A percentile compares a stretch with the other conserved stretches of the same genome.
phyloP scores from a whole-genome alignment of 2,888 invertebrate species.

The Muscina levida region DNA sequence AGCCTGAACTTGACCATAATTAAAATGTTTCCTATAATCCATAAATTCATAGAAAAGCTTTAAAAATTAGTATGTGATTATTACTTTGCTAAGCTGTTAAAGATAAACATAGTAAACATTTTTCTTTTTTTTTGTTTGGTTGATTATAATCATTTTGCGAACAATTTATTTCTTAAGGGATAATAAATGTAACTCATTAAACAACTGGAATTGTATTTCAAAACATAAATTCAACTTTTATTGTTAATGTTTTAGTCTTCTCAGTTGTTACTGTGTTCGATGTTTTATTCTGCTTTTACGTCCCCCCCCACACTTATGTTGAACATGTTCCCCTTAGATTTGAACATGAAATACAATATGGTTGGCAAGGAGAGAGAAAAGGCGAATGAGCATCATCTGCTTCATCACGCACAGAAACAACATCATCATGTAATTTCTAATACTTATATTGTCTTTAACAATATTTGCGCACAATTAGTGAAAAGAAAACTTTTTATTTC shows the following conservation, averaged over 20 bases:
- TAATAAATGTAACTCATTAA: conserved; percentile 58
- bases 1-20: too few species aligned
- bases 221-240: conserved; percentile 56
- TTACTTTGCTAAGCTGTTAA: too few species aligned
- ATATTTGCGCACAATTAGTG: conserved; percentile 66
- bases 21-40: too few species aligned
- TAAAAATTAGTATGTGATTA: too few species aligned
- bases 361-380: conserved; percentile 3
- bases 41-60: too few species aligned
- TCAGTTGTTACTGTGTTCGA: background rate
- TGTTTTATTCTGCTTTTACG: conserved; percentile 1
- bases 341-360: conserved; percentile 18
- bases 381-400: conserved; percentile 53
- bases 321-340: conserved; percentile 17
- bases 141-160: conserved; percentile 13
- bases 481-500: conserved; percentile 62
- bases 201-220: conserved; percentile 51
- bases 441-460: conserved; percentile 64
- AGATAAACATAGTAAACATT: too few species aligned
- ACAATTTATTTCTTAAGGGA: conserved; percentile 29
- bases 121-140: conserved; percentile 14
- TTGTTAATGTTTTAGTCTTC: conserved; percentile 42
- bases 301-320: conserved; percentile 3
- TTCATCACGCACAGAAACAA: conserved; percentile 62
- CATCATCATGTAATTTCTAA: conserved; percentile 59